These are phyloP conservation scores for Dipodomys stephensi DNA, from an alignment of 2,113 vertebrate genomes.

Conservation along the genomic window DNA sequence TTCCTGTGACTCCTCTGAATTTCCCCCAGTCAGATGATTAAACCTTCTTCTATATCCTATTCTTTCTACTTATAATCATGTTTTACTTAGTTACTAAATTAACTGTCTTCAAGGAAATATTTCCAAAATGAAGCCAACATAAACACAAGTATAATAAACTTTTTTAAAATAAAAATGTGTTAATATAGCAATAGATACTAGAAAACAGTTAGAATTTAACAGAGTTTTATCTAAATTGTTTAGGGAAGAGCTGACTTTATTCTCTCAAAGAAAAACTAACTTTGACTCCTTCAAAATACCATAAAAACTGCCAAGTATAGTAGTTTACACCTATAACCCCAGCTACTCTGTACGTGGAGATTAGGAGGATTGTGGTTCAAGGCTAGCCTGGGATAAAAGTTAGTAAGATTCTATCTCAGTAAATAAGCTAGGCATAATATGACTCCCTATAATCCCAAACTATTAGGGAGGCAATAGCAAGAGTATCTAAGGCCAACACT, in stretches of 20 bases:
- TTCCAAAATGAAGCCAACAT: slow-evolving; percentile 4
- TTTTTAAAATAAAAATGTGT: neutral
- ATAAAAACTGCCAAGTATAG: neutral
- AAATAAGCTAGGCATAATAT: too few species aligned
- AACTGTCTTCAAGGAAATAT: neutral
- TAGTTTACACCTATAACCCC: too few species aligned
- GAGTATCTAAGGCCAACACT: too few species aligned
- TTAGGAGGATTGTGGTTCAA: neutral
- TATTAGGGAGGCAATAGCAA: too few species aligned
- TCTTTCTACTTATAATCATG: neutral
- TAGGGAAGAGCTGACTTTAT: neutral
- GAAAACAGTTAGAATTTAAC: slow-evolving; percentile 18
- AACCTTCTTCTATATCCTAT: neutral
- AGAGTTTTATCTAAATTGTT: neutral
- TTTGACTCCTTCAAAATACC: neutral
- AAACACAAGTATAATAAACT: slow-evolving; percentile 1
- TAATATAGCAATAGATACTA: neutral
- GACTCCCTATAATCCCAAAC: too few species aligned
- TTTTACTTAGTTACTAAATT: slow-evolving; percentile 3
- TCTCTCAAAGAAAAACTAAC: slow-evolving; percentile 18
- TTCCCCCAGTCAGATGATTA: neutral
- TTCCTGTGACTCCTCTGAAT: neutral
- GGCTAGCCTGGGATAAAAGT: neutral
- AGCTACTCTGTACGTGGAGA: too few species aligned
- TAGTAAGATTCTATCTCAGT: too few species aligned